phyloP scores from a whole-genome alignment of 1,140 invertebrate genomes.

The Drosophila grimshawi region DNA sequence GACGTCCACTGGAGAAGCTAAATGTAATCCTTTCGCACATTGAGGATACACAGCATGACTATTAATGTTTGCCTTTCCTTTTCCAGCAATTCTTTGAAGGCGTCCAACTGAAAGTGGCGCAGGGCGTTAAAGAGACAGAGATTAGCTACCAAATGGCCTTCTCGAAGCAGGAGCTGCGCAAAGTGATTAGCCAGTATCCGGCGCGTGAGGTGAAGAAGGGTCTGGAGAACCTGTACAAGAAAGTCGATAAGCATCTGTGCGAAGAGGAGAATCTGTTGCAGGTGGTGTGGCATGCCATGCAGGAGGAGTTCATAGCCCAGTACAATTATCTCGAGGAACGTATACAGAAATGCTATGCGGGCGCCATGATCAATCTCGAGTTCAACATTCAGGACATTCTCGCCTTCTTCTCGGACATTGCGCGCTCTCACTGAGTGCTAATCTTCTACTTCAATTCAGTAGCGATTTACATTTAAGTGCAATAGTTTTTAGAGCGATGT shows the following conservation, averaged over 20 bases:
- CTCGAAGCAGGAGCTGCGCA: constrained; percentile 97
- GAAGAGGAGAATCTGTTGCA: constrained; percentile 98
- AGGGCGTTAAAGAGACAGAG: constrained; percentile 98
- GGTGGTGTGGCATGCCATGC: constrained; percentile 99
- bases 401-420: constrained; percentile 99
- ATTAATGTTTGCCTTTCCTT: neutral
- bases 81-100: constrained; percentile 96
- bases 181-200: constrained; percentile 98
- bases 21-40: constrained; percentile 87
- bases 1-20: constrained; percentile 96
- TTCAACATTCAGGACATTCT: constrained; percentile 99
- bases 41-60: neutral
- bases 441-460: neutral
- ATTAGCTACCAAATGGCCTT: constrained; percentile 99
- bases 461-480: constrained; percentile 71
- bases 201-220: constrained; percentile 98
- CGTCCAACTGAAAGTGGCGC: constrained; percentile 94
- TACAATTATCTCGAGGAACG: constrained; percentile 97
- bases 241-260: constrained; percentile 98
- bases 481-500: constrained; percentile 73
- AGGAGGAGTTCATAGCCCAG: constrained; percentile 99
- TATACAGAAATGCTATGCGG: constrained; percentile 98
- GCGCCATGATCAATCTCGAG: constrained; percentile 96
- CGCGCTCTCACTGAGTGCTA: constrained; percentile 90
- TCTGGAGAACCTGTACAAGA: constrained; percentile 97